Conservation (phyloP, 2,113 vertebrate genomes). For the Caranx melampygus region DNA sequence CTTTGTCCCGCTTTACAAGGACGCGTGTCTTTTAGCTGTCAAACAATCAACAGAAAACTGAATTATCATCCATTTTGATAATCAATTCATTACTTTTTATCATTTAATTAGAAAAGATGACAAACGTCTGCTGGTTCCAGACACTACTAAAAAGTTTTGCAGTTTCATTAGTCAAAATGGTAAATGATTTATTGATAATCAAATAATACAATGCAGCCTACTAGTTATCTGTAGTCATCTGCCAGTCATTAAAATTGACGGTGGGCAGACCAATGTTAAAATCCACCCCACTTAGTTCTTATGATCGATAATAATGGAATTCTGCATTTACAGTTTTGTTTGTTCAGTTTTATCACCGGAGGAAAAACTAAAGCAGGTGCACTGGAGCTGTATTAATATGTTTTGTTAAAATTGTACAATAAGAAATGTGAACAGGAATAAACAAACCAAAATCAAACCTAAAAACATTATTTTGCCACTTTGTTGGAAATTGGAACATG, state of each 20-base stretch:
- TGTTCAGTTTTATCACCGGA: too few relatives aligned
- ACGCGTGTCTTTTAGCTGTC: constrained; percentile 14
- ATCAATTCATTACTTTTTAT: background rate
- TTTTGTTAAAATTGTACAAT: background rate
- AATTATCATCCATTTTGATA: background rate
- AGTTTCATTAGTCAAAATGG: too few relatives aligned
- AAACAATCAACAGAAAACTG: background rate
- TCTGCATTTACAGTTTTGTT: background rate
- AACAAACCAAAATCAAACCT: background rate
- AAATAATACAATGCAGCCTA: too few relatives aligned
- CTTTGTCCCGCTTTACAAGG: constrained; percentile 52
- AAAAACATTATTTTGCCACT: constrained; percentile 13
- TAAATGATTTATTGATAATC: too few relatives aligned
- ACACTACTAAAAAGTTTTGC: background rate
- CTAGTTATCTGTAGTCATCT: background rate
- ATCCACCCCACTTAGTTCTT: background rate
- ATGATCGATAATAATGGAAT: background rate
- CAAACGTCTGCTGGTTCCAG: background rate
- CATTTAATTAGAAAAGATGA: too few relatives aligned
- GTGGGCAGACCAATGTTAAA: background rate
- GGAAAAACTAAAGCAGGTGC: too few relatives aligned
- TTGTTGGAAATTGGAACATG: background rate
- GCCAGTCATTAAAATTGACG: background rate
- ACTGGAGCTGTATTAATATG: too few relatives aligned
- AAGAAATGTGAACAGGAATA: background rate